Base-by-base conservation (phyloP, 2,888 invertebrate genomes). In the Octodonta nipae region DNA sequence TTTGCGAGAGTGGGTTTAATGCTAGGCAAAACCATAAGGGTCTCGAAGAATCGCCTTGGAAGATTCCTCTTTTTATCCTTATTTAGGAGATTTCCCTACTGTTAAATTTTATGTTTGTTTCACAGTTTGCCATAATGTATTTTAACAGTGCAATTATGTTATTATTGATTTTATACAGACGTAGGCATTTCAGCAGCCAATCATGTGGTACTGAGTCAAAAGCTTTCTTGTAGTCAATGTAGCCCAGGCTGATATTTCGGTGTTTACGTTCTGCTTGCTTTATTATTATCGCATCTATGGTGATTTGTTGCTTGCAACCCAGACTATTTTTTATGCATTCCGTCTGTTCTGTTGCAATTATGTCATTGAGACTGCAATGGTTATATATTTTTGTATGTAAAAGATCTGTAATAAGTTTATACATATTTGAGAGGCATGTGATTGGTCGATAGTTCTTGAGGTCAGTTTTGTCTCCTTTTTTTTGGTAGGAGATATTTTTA, bases 401-500 rank as follows among this genome's bases (percentile, higher is more conserved):
- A n/a, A 29, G 3, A 4, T 20, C 17, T 3, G 30, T 22, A 4
- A 30, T 10, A 7, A 30, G 13, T 14, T 30, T 30, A 12, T 30
- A 30, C 8, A 30, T 7, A 5, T 11, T 13, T n/a, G 24, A 17
- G 13, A 30, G 30, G 13, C 30, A 30, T 3, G 30, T 30, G n/a
- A 30, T 24, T 8, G 30, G 30, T 12, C 22, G n/a, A 13, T 30
- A 30, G 7, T 30, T 30, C 12, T 24, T 10, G 12, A 24, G 30
- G 14, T 30, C 30, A n/a, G 8, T 8, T 22, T n/a, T 4, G 8
- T 22, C 8, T 4, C 16, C 15, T 7, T 16, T 29, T 15, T 29
- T 29, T 5, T n/a, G n/a, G n/a, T n/a, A n/a, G n/a, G n/a, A n/a
- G n/a, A n/a, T n/a, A n/a, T n/a, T n/a, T n/a, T n/a, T n/a, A n/a